Conservation (phyloP, 1,140 invertebrate genomes). For the Colletes latitarsis region DNA sequence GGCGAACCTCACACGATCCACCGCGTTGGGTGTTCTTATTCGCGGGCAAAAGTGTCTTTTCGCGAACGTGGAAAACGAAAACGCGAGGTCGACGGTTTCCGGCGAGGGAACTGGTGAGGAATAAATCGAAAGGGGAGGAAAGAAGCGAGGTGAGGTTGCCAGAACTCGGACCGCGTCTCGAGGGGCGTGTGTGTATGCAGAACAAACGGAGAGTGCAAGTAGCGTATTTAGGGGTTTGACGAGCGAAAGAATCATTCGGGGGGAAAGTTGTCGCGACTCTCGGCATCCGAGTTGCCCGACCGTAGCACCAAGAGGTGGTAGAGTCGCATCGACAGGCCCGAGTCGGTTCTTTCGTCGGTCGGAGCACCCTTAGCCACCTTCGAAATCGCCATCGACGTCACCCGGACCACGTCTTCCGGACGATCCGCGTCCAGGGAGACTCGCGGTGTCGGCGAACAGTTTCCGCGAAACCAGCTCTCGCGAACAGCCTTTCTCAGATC, state of each 20-base stretch:
- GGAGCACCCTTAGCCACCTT: not conserved
- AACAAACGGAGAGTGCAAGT: constrained; percentile 13
- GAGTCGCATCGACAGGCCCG: no score
- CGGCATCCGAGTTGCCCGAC: no score
- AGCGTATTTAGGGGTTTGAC: no score
- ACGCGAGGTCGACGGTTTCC: no score
- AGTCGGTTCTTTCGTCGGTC: not conserved
- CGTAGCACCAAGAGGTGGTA: no score
- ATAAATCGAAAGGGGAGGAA: not conserved
- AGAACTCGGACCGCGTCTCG: constrained; percentile 47
- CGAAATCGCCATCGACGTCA: not conserved
- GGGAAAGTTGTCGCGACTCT: no score
- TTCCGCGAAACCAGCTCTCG: not conserved
- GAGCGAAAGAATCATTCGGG: no score
- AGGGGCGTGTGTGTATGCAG: not conserved
- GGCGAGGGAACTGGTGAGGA: not conserved
- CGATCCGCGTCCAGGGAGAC: no score
- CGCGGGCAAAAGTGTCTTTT: not conserved
- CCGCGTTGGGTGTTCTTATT: not conserved
- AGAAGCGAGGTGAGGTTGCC: constrained; percentile 46
- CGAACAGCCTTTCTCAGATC: not conserved
- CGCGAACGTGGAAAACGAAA: not conserved
- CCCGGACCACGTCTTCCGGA: not conserved
- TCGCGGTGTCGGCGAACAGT: not conserved
- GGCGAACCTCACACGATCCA: no score